Evolutionary conservation across 2,113 vertebrate genomes (phyloP).

Genomic region (Scortum barcoo): DNA sequence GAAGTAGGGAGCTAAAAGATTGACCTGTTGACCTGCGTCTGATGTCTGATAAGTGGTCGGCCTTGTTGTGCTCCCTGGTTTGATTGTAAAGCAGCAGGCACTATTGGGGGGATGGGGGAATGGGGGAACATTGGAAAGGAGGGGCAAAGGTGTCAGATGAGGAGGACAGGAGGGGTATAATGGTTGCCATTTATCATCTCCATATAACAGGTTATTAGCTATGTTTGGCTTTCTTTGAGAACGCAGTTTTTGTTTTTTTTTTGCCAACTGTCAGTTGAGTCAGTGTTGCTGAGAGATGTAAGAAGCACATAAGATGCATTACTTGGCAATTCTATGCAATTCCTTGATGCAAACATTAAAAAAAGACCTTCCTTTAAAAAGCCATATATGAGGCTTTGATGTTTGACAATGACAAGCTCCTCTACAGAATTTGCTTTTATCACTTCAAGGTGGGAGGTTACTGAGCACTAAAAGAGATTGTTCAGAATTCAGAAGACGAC

Average conservation of each 20-base stretch:
- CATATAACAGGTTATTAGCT: constrained; percentile 30
- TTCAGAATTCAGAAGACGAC: constrained; percentile 27
- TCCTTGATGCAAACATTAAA: constrained; percentile 9
- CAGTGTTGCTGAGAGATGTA: constrained; percentile 4
- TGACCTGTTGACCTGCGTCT: constrained; percentile 75
- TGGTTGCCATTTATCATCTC: constrained; percentile 36
- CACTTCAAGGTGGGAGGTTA: constrained; percentile 23
- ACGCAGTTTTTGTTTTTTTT: constrained; percentile 26
- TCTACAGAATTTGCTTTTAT: not conserved
- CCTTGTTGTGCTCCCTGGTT: constrained; percentile 64
- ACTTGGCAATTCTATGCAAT: not conserved
- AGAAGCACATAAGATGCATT: not conserved
- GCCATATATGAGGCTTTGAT: constrained; percentile 21
- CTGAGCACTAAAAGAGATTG: not conserved
- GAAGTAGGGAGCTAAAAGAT: constrained; percentile 69
- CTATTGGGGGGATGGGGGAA: constrained; percentile 33
- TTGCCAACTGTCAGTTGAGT: constrained; percentile 13
- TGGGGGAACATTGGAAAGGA: constrained; percentile 6
- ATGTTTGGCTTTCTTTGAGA: constrained; percentile 2
- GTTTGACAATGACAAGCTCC: constrained; percentile 18
- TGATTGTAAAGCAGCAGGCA: constrained; percentile 67
- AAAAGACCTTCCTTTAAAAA: constrained; percentile 8
- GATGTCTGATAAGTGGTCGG: constrained; percentile 71
- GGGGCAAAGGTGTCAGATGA: constrained; percentile 43
- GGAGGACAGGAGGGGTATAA: constrained; percentile 7